Base-by-base conservation (phyloP, 1,140 invertebrate genomes). In the Neodiprion lecontei region DNA sequence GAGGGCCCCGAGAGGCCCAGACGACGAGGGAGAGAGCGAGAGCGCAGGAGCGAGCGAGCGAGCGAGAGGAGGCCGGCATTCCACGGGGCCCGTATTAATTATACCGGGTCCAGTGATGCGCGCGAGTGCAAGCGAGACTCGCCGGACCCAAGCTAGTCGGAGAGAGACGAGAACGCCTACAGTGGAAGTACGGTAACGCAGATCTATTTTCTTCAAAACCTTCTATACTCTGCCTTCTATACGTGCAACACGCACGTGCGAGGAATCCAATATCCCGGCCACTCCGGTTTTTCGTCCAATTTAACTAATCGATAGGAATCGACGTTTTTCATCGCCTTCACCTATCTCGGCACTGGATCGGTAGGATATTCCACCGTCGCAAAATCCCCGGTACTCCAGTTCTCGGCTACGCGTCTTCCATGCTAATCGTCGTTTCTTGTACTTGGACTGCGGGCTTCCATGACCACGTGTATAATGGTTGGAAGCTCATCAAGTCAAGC, bases 71-170 rank as follows among this genome's bases (percentile, higher is more conserved):
- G 85, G 84, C 82, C 84, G 82, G 86, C 86, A 87, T 88, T 87
- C 87, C 87, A 85, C 79, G 83, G 82, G 81, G 84, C 84, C 82
- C 83, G 85, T 86, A 87, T 88, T 88, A 87, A 87, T 88, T 88
- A 88, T 87, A 87, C 83, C 80, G 79, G 82, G 79, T 76, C 73
- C 78, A 82, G 78, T 81, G 84, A 84, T 80, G 79, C 79, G 70
- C 75, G 77, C 75, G 80, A 84, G 83, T 74, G 77, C 77, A 81
- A 83, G 78, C 68, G 79, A 83, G 79, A 83, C 69, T 74, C 70
- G 67, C 74, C 77, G 72, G 72, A 14, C 14, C 48, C n/a, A 10
- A 9, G 12, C 8, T 17, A 14, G 48, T 23, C 17, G 70, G 70
- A 71, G 9, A 71, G 68, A 71, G 70, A 71, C 14, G 70, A 49